Base-by-base conservation (phyloP, 2,888 invertebrate genomes). In the Lasioglossum villosulum region DNA sequence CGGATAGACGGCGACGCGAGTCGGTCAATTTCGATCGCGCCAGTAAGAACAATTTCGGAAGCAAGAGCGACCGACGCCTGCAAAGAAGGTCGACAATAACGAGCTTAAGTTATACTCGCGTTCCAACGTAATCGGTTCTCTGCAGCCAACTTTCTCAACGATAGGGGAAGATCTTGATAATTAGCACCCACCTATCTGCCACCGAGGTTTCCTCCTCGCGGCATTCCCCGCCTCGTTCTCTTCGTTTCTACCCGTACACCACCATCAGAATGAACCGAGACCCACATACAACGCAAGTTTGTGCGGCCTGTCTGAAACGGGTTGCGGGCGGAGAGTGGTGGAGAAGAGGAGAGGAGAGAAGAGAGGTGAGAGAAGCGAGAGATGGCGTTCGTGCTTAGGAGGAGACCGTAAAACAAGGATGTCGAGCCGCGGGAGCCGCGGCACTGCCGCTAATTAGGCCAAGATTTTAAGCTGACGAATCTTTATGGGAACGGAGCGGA, bases 141-240 rank as follows among this genome's bases (percentile, higher is more conserved):
- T 82, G 81, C 80, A 87, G 88, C 87, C 87, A 92, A 92, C 91
- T 92, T 92, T 89, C 84, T 80, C 81, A 85, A 84, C 84, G 91
- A 92, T 91, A 90, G 88, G 84, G 89, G 78, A 86, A 84, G 90
- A 92, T 92, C 92, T 86, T 92, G 92, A 92, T 92, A 92, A 92
- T 92, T 92, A 92, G 92, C 91, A 88, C 68, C 86, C 82, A 89
- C 90, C 90, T 90, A 90, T 87, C 86, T 72, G 70, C 81, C 68
- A 71, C 45, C 73, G 45, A 73, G 48, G 70, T 63, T 66, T 73
- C 59, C 45, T 59, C 27, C 27, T 56, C 52, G 48, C n/a, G 34
- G 37, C 30, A 72, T 78, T 34, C 48, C 66, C 74, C 30, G 45
- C 6, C 45, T 10, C 37, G 42, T 37, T 75, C 80, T 23, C 39